Conservation (phyloP, 2,888 invertebrate species). For the Dolichopus griseipennis region DNA sequence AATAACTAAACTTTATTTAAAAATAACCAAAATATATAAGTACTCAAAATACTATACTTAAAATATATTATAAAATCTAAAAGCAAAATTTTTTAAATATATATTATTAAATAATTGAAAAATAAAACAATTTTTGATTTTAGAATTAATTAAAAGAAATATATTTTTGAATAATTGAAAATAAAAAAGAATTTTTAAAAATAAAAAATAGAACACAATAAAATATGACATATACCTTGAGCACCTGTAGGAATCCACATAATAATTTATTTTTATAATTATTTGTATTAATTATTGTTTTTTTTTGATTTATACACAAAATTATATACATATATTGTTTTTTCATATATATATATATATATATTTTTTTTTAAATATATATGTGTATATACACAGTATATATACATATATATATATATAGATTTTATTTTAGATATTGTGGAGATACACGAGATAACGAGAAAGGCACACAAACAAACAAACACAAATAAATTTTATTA, state of each 20-base stretch:
- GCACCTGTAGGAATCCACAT: slow-evolving; percentile 38
- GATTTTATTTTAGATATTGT: slow-evolving; percentile 14
- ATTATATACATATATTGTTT: neutral
- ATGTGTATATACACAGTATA: neutral
- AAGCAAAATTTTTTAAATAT: slow-evolving; percentile 7
- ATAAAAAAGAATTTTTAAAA: slow-evolving; percentile 9
- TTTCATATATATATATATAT: slow-evolving; percentile 10
- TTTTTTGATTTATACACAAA: neutral
- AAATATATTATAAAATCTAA: too few species aligned
- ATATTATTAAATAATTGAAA: too few species aligned
- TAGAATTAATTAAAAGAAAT: too few species aligned
- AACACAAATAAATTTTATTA: slow-evolving; percentile 9
- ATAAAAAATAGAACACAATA: neutral
- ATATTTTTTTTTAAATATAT: slow-evolving; percentile 9
- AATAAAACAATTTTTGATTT: too few species aligned
- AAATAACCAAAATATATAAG: too few species aligned
- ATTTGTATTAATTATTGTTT: slow-evolving; percentile 2
- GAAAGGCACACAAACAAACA: slow-evolving; percentile 18
- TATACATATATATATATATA: slow-evolving; percentile 10
- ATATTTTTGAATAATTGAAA: neutral
- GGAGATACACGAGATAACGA: slow-evolving; percentile 8
- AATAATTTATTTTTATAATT: slow-evolving; percentile 22
- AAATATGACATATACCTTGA: slow-evolving; percentile 36
- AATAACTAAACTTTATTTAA: too few species aligned
- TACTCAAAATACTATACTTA: too few species aligned